Percentiles rank a stretch among this genome's conserved stretches.
Evolutionary conservation across 2,888 invertebrate species (phyloP).

Genomic region (Venusia cambrica): DNA sequence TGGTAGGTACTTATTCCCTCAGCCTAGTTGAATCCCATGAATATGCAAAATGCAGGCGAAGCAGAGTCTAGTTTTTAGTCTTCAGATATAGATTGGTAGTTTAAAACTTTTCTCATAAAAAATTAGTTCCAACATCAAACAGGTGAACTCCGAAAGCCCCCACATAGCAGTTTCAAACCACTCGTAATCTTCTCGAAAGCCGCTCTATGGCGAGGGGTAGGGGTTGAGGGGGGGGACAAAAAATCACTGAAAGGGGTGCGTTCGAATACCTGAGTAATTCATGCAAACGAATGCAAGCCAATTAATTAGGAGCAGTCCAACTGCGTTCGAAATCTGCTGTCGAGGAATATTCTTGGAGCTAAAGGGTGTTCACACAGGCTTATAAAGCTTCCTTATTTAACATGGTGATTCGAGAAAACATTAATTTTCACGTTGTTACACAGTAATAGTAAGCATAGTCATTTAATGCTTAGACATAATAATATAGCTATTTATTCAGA

Average conservation of each 20-base stretch:
- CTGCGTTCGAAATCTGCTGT: conserved; percentile 66
- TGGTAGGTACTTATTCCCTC: no score
- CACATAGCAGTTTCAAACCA: conserved; percentile 18
- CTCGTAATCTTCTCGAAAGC: conserved; percentile 27
- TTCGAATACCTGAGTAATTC: conserved; percentile 70
- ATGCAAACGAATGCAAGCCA: conserved; percentile 80
- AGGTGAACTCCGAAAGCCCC: conserved; percentile 13
- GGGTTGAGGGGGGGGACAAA: conserved; percentile 28
- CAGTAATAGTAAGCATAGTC: conserved; percentile 11
- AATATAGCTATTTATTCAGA: no score
- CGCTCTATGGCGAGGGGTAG: conserved; percentile 4
- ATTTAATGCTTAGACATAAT: no score
- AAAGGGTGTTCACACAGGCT: conserved; percentile 29
- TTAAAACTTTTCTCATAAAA: neutral
- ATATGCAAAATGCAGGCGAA: no score
- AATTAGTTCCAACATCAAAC: conserved; percentile 7
- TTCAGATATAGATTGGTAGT: no score
- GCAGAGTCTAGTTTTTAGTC: no score
- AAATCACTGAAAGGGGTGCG: conserved; percentile 39
- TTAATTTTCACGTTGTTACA: no score
- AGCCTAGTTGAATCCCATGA: no score
- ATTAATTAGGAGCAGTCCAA: conserved; percentile 71
- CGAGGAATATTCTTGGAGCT: conserved; percentile 39
- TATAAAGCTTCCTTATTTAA: no score
- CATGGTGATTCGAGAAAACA: no score